Base-by-base conservation (phyloP, 2,888 invertebrate species). In the Zelleria hepariella region DNA sequence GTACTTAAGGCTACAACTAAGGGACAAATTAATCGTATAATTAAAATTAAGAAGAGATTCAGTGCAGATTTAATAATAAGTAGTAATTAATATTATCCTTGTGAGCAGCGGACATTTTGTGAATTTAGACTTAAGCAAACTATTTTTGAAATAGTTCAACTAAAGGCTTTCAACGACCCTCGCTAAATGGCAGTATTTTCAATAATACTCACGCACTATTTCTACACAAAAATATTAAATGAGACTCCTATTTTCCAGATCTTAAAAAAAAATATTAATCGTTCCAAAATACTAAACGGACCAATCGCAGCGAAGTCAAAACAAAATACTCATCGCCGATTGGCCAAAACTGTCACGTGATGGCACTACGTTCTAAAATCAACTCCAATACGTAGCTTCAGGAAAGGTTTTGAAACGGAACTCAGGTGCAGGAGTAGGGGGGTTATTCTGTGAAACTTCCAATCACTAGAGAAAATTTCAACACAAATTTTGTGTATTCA, bases 91-190 rank as follows among this genome's bases (percentile, higher is more conserved):
- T 15, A 42, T 15, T 42, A 42, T 42, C 5, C 10, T 42, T 42
- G 32, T 23, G 24, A 62, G 58, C 56, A 21, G 67, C 65, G 70
- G 67, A 66, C 65, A 15, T 42, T 42, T 42, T 42, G 71, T 74
- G 72, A 73, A 69, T 58, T 27, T 18, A 69, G 73, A 63, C 84
- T 83, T 85, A 79, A 83, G 74, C 66, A 65, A 73, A 83, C 86
- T 86, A 86, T 86, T 86, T 84, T 67, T 75, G 62, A 83, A 86
- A 86, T 86, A 86, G 86, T 80, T 73, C 68, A 77, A 80, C 32
- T 79, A 84, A 84, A 86, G 80, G 77, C 75, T 70, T 69, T 71
- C 67, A 67, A 69, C 73, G 76, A 77, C 75, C 73, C 65, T 42
- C 32, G 32, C 32, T 10, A 42, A 42, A 42, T 42, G 32, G 32